A percentile compares a stretch with the other conserved stretches of the same genome.
Conservation (phyloP, 2,113 vertebrate species). For the Nycticebus coucang region DNA sequence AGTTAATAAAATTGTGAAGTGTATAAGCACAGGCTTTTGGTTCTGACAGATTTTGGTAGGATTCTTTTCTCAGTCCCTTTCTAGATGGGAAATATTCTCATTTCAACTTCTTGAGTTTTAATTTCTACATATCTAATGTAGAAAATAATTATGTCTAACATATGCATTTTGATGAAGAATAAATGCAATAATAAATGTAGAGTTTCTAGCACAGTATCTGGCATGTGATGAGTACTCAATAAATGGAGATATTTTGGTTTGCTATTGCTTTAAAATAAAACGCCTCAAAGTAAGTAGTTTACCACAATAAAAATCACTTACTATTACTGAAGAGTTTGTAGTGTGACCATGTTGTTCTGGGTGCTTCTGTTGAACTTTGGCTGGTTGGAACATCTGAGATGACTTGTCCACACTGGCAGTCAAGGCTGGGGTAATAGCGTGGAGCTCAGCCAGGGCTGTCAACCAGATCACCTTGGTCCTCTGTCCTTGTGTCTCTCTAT, state of each 20-base stretch:
- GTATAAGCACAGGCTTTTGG: background rate
- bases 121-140: background rate
- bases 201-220: background rate
- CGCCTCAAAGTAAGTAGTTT: background rate
- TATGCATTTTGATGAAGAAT: background rate
- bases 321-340: background rate
- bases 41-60: background rate
- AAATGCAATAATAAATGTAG: background rate
- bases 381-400: background rate
- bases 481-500: background rate
- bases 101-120: background rate
- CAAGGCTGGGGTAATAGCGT: background rate
- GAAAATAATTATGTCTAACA: background rate
- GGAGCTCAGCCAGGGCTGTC: background rate
- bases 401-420: too few species aligned
- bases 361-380: background rate
- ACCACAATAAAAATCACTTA: background rate
- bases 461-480: background rate
- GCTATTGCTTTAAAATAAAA: background rate
- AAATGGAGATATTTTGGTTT: background rate
- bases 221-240: background rate
- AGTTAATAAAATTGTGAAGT: slow-evolving; percentile 3
- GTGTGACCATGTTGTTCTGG: background rate
- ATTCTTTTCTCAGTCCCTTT: background rate
- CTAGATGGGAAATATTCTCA: background rate